Evolutionary conservation across 2,113 vertebrate genomes (phyloP).

Genomic region (Ammodramus savannarum): DNA sequence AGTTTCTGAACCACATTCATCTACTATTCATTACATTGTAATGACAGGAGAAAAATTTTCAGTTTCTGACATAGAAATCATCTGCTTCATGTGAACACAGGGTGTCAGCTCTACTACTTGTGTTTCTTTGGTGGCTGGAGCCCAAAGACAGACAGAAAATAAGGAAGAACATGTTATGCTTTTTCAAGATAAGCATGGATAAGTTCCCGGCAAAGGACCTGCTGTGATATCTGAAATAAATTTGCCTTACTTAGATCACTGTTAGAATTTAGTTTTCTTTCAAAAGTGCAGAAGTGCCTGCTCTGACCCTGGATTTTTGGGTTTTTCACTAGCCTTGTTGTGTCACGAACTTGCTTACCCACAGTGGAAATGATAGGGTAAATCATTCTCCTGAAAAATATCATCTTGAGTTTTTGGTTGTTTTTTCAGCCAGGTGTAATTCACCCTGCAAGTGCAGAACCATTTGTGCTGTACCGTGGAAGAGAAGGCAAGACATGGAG

Average conservation of each 20-base stretch:
- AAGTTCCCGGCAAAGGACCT: neutral
- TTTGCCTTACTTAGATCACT: neutral
- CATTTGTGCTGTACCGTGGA: neutral
- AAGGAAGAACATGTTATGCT: accelerated
- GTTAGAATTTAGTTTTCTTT: neutral
- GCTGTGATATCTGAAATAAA: neutral
- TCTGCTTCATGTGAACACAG: neutral
- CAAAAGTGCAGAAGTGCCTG: neutral
- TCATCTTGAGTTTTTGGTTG: neutral
- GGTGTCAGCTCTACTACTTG: neutral
- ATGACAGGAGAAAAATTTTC: neutral
- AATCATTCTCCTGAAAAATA: neutral
- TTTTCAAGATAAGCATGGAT: neutral
- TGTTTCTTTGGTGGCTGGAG: neutral
- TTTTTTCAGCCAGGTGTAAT: neutral
- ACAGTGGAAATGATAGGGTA: neutral
- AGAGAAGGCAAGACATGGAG: neutral
- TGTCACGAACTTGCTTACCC: neutral
- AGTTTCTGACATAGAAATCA: neutral
- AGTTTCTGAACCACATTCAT: neutral
- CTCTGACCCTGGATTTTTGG: neutral
- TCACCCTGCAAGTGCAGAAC: neutral
- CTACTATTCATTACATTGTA: neutral
- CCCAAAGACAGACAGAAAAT: neutral
- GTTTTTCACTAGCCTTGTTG: neutral